Base-by-base conservation (phyloP, 2,797 vertebrate species). In the Cryptoblepharus egeriae region DNA sequence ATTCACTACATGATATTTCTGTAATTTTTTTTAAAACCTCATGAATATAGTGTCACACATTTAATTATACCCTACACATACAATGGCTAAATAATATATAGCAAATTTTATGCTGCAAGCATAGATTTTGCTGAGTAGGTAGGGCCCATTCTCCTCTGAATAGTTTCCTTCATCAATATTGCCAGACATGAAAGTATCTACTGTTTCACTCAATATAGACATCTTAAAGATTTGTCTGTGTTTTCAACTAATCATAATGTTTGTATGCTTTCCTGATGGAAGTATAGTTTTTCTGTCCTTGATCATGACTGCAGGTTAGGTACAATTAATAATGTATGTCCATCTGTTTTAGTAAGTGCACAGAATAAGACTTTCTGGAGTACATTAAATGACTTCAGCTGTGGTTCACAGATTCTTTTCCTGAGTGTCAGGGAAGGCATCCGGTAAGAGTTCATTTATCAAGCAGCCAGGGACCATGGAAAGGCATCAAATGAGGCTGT, bases 291-390 rank as follows among this genome's bases (percentile, higher is more conserved):
- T 91, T 92, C 87, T 89, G 39, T 83, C 85, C n/a, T 9, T 88
- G 67, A 93, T 87, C 85, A 93, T 76, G 80, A 92, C 82, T 92
- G 79, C 87, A 93, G 92, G 82, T 88, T 85, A 92, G 85, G 77
- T 76, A 92, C 72, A 90, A 91, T 95, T 95, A 95, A 92, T 95
- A 94, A 94, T 91, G 90, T 88, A 92, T 73, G 83, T 89, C 85
- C 90, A 94, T 94, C 88, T 95, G 91, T 90, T 91, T 89, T 87
- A 91, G 75, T 37, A 74, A 93, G 63, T 67, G 30, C 78, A 81
- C 28, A 24, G 74, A 9, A 1, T 74, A 81, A 81, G 61, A 49
- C 80, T 78, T 93, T 91, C 90, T 92, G 89, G 82, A 86, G 88
- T 85, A 68, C 58, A 79, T 58, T 91, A 87, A 94, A 85, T 85